Evolutionary conservation across 2,113 vertebrate genomes (phyloP), one percentile per base, ranked within the genome.

Genomic region (Rana temporaria): DNA sequence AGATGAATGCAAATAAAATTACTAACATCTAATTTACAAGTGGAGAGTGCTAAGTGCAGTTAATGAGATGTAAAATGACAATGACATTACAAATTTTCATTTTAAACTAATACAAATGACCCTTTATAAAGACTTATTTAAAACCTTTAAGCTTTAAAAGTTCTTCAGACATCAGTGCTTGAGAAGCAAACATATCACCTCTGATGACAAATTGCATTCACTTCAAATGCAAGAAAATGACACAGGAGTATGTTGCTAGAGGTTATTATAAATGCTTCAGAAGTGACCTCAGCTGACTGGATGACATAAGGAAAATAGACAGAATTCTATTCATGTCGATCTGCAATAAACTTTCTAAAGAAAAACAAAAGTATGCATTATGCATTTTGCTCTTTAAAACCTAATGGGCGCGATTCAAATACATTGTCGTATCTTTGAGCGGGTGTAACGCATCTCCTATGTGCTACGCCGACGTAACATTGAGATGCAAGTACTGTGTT

Each of bases 221-320:
- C 56, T 74, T 74, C 71, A 74, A 74, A 74, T 74, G 56, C 71
- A 60, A 22, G 55, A 74, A 74, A 74, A 60, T 74, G 55, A 74
- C 71, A 74, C 17, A 74, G 19, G 20, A 60, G 26, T 34, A 60
- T 19, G 26, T 74, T 56, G 56, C 71, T 74, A 60, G 57, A 60
- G 71, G 71, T 56, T 74, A 74, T 38, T 26, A 38, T 59, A 74
- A 74, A 74, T 32, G 38, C 26, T 59, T 18, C 14, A 60, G 57
- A 74, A 20, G 30, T 74, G 55, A 74, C 71, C 71, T 74, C 38
- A 74, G 71, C 56, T 74, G 71, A 74, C 71, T 74, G 30, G 19
- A 17, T 74, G 19, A 16, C 20, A 38, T 14, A 60, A 60, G 9
- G 18, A 74, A 74, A 74, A 59, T 22, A 22, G n/a, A 62, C 59